Base-by-base conservation (phyloP, 2,888 invertebrate genomes). In the Meiosimyza decipiens region DNA sequence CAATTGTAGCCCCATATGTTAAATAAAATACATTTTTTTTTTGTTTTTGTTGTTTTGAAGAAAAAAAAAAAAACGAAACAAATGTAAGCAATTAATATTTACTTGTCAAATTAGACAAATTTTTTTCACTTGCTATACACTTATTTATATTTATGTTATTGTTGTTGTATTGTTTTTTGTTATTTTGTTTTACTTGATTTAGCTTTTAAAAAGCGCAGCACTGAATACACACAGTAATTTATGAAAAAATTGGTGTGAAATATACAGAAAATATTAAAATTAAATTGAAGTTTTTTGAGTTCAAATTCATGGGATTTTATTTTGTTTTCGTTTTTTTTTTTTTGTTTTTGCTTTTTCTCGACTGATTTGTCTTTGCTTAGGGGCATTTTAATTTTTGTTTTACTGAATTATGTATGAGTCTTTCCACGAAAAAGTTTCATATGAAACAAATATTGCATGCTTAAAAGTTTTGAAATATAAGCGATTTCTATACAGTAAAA, bases 121-220 rank as follows among this genome's bases (percentile, higher is more conserved):
- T 49, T n/a, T n/a, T 16, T 62, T 67, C 67, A 63, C 63, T 66
- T n/a, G 15, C 54, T 52, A 12, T n/a, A 33, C 52, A 40, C 9
- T 40, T 60, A 33, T 60, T 28, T 15, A 33, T 15, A 22, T 6
- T 60, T 60, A 7, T 33, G 33, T 33, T n/a, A 22, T 57, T 16
- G 57, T 57, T 60, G 54, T 47, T 52, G 33, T 18, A 52, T 9
- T 22, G 28, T 47, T 57, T 68, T n/a, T 68, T 68, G 59, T 68
- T 59, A 62, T 69, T 68, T 68, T 68, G 68, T 68, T 59, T 69
- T 69, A 69, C 62, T 69, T 52, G 69, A 69, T 50, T 68, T 68
- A 49, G 59, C 50, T 68, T 68, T 68, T 59, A 68, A 50, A 57
- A 50, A 65, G 51, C 67, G 18, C 50, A 51, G 28, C 40, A 40